A percentile compares a stretch with the other conserved stretches of the same genome.
These are phyloP conservation scores for Poecilus cupreus DNA, from an alignment of 2,888 invertebrate genomes.

Conservation along the genomic window DNA sequence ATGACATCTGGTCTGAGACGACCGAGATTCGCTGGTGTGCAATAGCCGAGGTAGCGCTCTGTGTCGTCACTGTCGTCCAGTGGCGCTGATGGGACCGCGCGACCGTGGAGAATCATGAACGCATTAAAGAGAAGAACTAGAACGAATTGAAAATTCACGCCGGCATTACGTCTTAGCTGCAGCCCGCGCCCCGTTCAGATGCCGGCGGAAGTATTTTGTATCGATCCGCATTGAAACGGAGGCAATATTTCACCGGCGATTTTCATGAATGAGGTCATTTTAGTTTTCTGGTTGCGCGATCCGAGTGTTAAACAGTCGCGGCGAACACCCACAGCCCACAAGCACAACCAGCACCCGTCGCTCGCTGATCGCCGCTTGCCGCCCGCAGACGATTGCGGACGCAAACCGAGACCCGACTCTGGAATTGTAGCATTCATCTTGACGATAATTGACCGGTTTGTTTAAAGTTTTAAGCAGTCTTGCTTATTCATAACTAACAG, in stretches of 20 bases:
- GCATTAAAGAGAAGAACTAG: slow-evolving; percentile 51
- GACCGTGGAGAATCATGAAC: slow-evolving; percentile 45
- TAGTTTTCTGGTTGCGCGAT: slow-evolving; percentile 48
- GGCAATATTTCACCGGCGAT: slow-evolving; percentile 49
- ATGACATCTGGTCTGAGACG: too few relatives aligned
- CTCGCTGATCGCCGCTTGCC: too few relatives aligned
- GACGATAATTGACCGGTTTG: slow-evolving; percentile 35
- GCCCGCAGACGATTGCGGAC: too few relatives aligned
- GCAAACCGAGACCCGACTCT: background rate
- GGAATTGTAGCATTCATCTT: slow-evolving; percentile 39
- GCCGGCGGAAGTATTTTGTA: slow-evolving; percentile 55
- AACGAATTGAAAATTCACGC: slow-evolving; percentile 55
- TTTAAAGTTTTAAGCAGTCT: slow-evolving; percentile 32
- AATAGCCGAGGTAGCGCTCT: too few relatives aligned
- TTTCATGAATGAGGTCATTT: slow-evolving; percentile 55
- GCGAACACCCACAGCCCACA: background rate
- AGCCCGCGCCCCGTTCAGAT: slow-evolving; percentile 30
- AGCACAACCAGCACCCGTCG: too few relatives aligned
- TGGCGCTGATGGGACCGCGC: background rate
- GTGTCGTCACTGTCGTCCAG: background rate
- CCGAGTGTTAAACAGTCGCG: slow-evolving; percentile 38
- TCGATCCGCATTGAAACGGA: slow-evolving; percentile 54
- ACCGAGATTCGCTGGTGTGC: too few relatives aligned
- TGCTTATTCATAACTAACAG: slow-evolving; percentile 37
- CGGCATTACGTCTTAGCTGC: slow-evolving; percentile 51